phyloP scores from a whole-genome alignment of 2,113 vertebrate species.

The Equus przewalskii region DNA sequence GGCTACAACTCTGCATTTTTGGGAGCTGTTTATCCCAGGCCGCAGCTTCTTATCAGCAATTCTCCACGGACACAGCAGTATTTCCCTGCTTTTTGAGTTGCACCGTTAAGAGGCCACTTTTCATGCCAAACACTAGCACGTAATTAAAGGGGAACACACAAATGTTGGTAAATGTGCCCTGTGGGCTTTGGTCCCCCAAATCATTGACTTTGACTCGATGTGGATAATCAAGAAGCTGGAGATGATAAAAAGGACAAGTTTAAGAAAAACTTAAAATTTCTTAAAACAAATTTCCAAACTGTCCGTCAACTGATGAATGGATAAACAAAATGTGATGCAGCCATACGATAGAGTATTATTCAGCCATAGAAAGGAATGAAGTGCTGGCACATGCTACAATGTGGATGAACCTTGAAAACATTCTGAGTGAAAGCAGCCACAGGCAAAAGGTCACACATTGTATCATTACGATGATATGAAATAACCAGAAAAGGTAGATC shows the following conservation, averaged over 20 bases:
- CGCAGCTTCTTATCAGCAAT: not conserved
- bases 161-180: not conserved
- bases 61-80: not conserved
- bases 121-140: not conserved
- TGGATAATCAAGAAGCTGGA: not conserved
- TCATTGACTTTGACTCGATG: not conserved
- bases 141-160: not conserved
- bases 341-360: not conserved
- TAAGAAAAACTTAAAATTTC: not conserved
- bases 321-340: not conserved
- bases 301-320: not conserved
- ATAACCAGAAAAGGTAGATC: not conserved
- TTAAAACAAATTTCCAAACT: not conserved
- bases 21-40: not conserved
- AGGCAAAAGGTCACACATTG: not conserved
- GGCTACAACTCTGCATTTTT: not conserved
- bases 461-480: not conserved
- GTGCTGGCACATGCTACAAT: accelerated
- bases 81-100: not conserved
- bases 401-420: not conserved
- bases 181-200: not conserved
- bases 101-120: not conserved
- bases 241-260: not conserved
- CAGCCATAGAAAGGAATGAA: not conserved
- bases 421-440: not conserved